Conservation (phyloP, 2,797 vertebrate species). For the Schizothorax lantsangensis region DNA sequence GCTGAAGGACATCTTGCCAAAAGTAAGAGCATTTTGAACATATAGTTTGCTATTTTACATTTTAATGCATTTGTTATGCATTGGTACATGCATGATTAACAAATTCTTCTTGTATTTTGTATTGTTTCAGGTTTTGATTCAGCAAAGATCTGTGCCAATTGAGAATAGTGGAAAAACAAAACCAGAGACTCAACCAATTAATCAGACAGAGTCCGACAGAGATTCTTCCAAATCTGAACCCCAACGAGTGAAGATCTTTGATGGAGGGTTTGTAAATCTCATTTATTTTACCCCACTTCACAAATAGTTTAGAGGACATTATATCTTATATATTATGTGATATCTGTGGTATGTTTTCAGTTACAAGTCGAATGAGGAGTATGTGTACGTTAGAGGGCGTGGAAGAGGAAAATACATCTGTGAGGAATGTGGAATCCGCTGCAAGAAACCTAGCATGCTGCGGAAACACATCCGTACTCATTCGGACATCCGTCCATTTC, state of each 20-base stretch:
- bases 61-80: neutral
- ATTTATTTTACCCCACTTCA: neutral
- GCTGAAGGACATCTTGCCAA: constrained; percentile 89
- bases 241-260: constrained; percentile 97
- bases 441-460: constrained; percentile 99
- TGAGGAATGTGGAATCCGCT: constrained; percentile 98
- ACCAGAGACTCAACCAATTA: constrained; percentile 84
- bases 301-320: neutral
- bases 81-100: neutral
- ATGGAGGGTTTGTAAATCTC: constrained; percentile 89
- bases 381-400: constrained; percentile 95
- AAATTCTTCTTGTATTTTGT: constrained; percentile 12
- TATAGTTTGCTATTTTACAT: neutral
- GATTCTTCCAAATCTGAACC: constrained; percentile 90
- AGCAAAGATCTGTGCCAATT: constrained; percentile 80
- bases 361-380: constrained; percentile 98
- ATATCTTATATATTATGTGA: too few relatives aligned
- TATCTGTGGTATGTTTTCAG: constrained; percentile 71
- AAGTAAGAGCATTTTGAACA: constrained; percentile 77
- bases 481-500: constrained; percentile 96
- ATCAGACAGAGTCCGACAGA: constrained; percentile 85
- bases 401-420: constrained; percentile 98
- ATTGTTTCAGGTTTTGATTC: constrained; percentile 76
- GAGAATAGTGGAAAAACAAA: constrained; percentile 87
- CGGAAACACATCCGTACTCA: constrained; percentile 99